Conservation (phyloP, 2,797 vertebrate species). For the Manis pentadactyla region DNA sequence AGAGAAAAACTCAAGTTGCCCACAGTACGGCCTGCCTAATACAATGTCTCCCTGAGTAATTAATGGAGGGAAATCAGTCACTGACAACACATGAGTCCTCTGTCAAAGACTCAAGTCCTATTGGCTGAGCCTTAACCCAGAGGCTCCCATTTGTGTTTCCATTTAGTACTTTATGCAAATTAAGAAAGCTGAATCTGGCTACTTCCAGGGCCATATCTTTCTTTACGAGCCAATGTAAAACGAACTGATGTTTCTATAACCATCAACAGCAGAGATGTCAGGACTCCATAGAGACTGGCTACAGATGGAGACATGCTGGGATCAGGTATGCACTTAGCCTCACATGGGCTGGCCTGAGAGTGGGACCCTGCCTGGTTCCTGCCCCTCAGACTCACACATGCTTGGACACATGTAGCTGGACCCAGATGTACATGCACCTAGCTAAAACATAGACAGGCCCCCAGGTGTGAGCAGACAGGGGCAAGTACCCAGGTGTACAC, state of each 20-base stretch:
- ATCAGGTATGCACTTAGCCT: neutral
- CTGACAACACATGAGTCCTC: neutral
- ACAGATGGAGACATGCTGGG: neutral
- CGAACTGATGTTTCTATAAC: neutral
- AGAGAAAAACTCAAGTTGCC: neutral
- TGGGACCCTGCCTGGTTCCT: neutral
- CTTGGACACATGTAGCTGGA: neutral
- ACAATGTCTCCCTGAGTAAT: neutral
- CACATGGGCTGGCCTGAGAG: neutral
- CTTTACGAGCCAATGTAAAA: neutral
- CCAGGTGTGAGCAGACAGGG: neutral
- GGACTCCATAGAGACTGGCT: neutral
- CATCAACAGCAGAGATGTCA: neutral
- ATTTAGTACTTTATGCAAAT: neutral
- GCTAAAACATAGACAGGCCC: neutral
- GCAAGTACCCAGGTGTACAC: neutral
- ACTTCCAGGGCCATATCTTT: neutral
- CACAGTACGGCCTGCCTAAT: neutral
- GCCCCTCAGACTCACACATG: neutral
- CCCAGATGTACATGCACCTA: neutral
- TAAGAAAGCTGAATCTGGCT: neutral
- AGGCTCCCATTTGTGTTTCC: neutral
- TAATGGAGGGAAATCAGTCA: neutral
- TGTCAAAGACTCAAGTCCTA: neutral
- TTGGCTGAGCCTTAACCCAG: neutral